Evolutionary conservation across 1,140 invertebrate species (phyloP), one percentile per base, ranked within the genome.

Genomic region (Lordiphosa mommai): DNA sequence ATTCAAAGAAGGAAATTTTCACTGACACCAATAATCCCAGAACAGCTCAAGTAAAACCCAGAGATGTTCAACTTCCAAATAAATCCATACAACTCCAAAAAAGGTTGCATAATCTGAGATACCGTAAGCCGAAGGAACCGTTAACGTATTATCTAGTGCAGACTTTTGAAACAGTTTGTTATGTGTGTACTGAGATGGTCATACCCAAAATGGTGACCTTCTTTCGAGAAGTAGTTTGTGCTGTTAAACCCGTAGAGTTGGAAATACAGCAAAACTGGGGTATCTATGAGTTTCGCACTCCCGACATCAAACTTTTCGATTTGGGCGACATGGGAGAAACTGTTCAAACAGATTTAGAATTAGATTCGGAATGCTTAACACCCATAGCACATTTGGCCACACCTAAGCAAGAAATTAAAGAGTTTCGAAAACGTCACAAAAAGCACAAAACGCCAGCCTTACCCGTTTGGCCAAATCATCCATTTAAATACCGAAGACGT

Each of bases 201-300:
- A 23, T 5, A 2, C 36, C 13, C 5, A 61, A 60, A 5, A 50
- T 46, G 9, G 32, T 47, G n/a, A 4, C 56, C 16, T 55, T 37
- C 32, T 36, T 34, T 3, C 32, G 8, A 1, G 47, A 66, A 17
- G 14, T 36, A 4, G 0, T 20, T 2, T 30, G 16, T 10, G 4
- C 13, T 4, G 36, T 41, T 5, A 41, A 30, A 10, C 7, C 37
- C 17, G 9, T 23, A 8, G 10, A 46, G 6, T 49, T 29, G 4
- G 9, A 49, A 4, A 12, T 27, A 7, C 16, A 9, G 10, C 23
- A 0, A 3, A 13, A 1, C 30, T 30, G 43, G 13, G 12, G 38
- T 0, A 27, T 53, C 10, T 44, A 13, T 12, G 74, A 79, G 8
- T 79, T 79, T 20, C 64, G 74, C 0, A 34, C 51, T 2, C 69